A percentile compares a stretch with the other conserved stretches of the same genome.
phyloP scores from a whole-genome alignment of 2,888 invertebrate species.

The Neocrepidodera transversa region DNA sequence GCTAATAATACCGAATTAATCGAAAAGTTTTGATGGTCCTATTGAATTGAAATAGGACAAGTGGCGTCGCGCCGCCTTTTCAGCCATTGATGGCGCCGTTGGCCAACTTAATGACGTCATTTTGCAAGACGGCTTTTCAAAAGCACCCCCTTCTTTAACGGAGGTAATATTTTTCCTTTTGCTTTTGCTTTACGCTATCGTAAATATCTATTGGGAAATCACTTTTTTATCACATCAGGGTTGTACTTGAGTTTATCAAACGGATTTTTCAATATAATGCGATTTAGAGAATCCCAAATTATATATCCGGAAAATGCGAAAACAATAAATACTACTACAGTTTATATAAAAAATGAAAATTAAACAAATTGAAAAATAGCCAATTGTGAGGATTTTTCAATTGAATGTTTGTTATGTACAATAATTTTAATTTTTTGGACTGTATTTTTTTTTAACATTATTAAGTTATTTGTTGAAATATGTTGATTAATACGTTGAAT shows the following conservation, averaged over 20 bases:
- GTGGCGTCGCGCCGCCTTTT: slow-evolving; percentile 51
- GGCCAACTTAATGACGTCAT: slow-evolving; percentile 54
- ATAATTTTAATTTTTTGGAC: no score
- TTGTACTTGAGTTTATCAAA: background rate
- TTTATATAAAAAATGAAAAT: no score
- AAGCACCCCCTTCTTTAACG: slow-evolving; percentile 43
- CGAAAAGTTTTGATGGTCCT: slow-evolving; percentile 13
- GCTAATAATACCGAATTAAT: slow-evolving; percentile 18
- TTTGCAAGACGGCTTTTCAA: slow-evolving; percentile 51
- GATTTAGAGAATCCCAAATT: no score
- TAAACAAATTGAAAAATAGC: no score
- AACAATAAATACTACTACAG: no score
- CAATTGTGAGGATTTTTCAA: no score
- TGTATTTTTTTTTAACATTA: no score
- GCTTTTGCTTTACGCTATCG: slow-evolving; percentile 3
- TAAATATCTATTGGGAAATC: slow-evolving; percentile 19
- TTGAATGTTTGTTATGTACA: no score
- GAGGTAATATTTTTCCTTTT: slow-evolving; percentile 39
- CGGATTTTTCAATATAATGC: no score
- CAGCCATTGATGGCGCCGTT: slow-evolving; percentile 48
- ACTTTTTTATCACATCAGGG: slow-evolving; percentile 7
- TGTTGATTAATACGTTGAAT: no score
- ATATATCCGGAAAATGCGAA: no score
- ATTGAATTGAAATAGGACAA: slow-evolving; percentile 43
- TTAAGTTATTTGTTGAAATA: no score